Conservation (phyloP, 2,113 vertebrate species). For the Epinephelus cyanopodus region DNA sequence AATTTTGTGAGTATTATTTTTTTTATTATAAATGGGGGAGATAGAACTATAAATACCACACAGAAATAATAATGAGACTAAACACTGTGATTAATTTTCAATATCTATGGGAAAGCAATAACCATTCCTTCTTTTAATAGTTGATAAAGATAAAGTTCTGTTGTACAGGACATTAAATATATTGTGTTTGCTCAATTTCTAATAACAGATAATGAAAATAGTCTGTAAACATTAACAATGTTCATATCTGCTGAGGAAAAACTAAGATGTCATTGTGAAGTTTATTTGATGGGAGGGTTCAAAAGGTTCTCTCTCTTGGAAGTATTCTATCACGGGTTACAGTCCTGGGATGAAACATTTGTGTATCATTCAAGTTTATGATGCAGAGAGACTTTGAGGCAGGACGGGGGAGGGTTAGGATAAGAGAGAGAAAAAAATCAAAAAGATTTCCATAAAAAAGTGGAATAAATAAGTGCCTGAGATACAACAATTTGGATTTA, state of each 20-base stretch:
- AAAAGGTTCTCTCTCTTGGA: conserved; percentile 44
- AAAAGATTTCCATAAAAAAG: conserved; percentile 82
- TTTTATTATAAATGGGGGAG: conserved; percentile 32
- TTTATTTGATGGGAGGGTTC: conserved; percentile 48
- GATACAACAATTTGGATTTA: conserved; percentile 84
- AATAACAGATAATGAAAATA: not conserved
- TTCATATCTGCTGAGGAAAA: conserved; percentile 33
- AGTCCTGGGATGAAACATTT: conserved; percentile 71
- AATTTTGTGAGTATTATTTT: conserved; percentile 46
- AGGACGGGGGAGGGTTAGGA: conserved; percentile 63
- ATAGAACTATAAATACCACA: conserved; percentile 19
- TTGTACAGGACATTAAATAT: not conserved
- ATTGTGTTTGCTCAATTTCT: conserved; percentile 1
- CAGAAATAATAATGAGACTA: conserved; percentile 16
- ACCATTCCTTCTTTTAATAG: not conserved
- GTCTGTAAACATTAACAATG: conserved; percentile 5
- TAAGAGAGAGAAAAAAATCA: conserved; percentile 69
- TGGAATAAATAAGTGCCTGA: conserved; percentile 84
- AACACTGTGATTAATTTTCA: conserved; percentile 39
- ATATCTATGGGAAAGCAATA: not conserved
- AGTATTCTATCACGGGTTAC: conserved; percentile 57
- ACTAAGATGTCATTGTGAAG: conserved; percentile 21
- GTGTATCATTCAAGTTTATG: conserved; percentile 73
- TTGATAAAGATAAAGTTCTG: not conserved
- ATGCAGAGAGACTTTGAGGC: conserved; percentile 70